Evolutionary conservation across 2,888 invertebrate genomes (phyloP).

Genomic region (Venustoraphidia nigricollis): DNA sequence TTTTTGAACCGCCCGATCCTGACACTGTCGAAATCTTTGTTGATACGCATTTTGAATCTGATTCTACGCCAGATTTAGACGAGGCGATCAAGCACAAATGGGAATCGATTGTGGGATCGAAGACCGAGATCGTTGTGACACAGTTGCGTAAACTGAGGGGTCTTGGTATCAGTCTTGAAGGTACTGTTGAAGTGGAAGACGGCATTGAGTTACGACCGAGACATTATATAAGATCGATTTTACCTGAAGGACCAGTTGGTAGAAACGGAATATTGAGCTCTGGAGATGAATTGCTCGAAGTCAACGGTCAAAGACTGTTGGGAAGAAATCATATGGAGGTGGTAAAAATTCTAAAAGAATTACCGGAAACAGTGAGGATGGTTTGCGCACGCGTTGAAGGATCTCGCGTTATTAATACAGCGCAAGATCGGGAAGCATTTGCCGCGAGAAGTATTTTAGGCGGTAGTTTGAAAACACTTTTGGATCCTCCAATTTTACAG

Average conservation of each 20-base stretch:
- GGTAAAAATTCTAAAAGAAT: conserved; percentile 83
- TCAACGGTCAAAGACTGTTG: conserved; percentile 79
- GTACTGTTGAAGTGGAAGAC: conserved; percentile 95
- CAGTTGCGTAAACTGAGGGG: conserved; percentile 87
- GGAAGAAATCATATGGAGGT: conserved; percentile 95
- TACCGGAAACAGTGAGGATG: conserved; percentile 79
- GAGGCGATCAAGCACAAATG: conserved; percentile 65
- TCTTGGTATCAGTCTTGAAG: conserved; percentile 92
- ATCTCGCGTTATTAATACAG: conserved; percentile 53
- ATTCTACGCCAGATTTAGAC: conserved; percentile 28
- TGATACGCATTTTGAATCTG: conserved; percentile 28
- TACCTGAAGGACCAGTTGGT: conserved; percentile 94
- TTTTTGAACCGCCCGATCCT: conserved; percentile 36
- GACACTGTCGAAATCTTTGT: conserved; percentile 27
- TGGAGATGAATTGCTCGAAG: conserved; percentile 94
- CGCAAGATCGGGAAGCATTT: conserved; percentile 64
- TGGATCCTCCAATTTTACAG: conserved; percentile 32
- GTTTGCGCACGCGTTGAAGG: conserved; percentile 68
- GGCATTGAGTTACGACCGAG: conserved; percentile 96
- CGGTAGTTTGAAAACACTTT: conserved; percentile 71
- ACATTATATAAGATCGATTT: conserved; percentile 92
- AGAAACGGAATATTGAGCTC: conserved; percentile 77
- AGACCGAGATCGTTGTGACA: conserved; percentile 79
- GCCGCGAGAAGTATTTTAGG: conserved; percentile 70
- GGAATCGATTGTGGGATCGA: conserved; percentile 64